These are phyloP conservation scores for Ptychobarbus kaznakovi DNA, from an alignment of 2,797 vertebrate species.

Conservation along the genomic window DNA sequence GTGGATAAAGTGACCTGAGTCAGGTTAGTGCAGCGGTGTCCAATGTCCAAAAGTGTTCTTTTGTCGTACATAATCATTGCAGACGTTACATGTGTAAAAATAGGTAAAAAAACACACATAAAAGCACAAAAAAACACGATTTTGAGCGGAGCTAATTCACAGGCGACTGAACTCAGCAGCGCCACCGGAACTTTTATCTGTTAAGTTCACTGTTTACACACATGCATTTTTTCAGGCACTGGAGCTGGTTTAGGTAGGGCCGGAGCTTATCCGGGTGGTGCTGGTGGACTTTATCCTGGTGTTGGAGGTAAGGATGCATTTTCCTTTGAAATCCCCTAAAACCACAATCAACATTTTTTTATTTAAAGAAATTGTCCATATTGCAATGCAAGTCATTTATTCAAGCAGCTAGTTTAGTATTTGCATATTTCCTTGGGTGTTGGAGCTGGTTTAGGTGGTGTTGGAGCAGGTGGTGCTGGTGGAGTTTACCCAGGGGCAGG, in stretches of 20 bases:
- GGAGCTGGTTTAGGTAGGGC: conserved; percentile 56
- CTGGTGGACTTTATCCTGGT: conserved; percentile 58
- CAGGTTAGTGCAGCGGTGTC: no score
- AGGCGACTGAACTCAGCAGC: no score
- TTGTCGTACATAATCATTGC: no score
- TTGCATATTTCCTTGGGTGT: conserved; percentile 23
- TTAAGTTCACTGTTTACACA: not conserved
- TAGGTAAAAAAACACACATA: no score
- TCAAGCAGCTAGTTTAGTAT: not conserved
- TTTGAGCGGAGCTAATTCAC: no score
- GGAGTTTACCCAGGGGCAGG: conserved; percentile 58
- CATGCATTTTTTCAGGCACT: conserved; percentile 34
- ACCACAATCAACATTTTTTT: not conserved
- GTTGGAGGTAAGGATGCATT: conserved; percentile 34
- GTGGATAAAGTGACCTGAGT: no score
- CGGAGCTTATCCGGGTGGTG: conserved; percentile 50
- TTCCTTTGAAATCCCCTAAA: not conserved
- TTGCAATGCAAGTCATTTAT: not conserved
- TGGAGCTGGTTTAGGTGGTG: conserved; percentile 59
- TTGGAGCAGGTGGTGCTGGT: conserved; percentile 54
- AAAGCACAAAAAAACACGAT: no score
- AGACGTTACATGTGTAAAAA: no score
- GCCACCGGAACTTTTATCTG: no score
- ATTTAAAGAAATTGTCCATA: not conserved
- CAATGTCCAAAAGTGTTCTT: no score